A percentile compares a stretch with the other conserved stretches of the same genome.
phyloP scores from a whole-genome alignment of 2,113 vertebrate species.

The Cervus canadensis region DNA sequence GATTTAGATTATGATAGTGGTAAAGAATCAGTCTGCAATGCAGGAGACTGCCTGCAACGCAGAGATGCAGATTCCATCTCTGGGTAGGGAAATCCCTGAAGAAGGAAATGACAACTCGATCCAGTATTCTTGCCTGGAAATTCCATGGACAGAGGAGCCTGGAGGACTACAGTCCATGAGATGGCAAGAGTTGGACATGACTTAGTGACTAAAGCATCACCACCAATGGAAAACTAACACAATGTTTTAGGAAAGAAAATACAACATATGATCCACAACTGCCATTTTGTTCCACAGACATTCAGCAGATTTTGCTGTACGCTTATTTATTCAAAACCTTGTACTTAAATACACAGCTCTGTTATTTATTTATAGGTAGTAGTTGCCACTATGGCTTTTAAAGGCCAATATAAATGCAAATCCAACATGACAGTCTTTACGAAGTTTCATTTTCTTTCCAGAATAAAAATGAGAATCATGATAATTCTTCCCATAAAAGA shows the following conservation, averaged over 20 bases:
- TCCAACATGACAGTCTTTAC: not conserved
- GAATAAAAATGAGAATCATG: not conserved
- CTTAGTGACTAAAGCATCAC: not conserved
- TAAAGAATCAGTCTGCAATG: not conserved
- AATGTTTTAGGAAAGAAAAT: accelerated
- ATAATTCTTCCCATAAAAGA: not conserved
- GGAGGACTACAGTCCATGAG: not conserved
- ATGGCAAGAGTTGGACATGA: not conserved
- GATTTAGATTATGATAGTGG: not conserved
- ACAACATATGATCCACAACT: not conserved
- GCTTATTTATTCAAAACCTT: not conserved
- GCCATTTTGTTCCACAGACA: not conserved
- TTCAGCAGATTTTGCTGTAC: accelerated
- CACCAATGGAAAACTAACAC: not conserved
- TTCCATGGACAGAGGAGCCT: not conserved
- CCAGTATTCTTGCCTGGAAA: not conserved
- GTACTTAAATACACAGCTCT: not conserved
- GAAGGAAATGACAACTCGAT: not conserved
- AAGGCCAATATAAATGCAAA: not conserved
- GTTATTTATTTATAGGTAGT: not conserved
- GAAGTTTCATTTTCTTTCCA: not conserved
- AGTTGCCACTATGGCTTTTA: not conserved
- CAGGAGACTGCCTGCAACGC: not conserved
- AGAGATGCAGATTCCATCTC: not conserved
- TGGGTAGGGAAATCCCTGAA: not conserved